Conservation (phyloP, 2,888 invertebrate species). For the Cerastis leucographa region DNA sequence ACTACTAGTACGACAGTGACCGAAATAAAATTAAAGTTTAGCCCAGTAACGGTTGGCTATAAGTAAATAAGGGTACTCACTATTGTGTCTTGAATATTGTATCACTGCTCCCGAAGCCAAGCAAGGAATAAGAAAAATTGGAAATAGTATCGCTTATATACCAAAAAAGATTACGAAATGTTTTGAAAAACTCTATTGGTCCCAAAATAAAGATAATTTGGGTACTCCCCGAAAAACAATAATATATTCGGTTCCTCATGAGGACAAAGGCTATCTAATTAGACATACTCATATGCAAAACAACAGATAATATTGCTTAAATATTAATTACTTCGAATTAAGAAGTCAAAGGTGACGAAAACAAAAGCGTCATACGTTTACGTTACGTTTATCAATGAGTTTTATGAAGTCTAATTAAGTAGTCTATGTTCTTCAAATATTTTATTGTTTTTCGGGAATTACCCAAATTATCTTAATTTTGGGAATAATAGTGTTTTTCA, state of each 20-base stretch:
- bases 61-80: too few species aligned
- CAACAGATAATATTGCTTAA: too few species aligned
- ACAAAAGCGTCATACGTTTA: too few species aligned
- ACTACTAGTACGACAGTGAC: not conserved
- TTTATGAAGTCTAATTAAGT: not conserved
- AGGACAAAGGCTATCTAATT: too few species aligned
- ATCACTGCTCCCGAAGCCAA: not conserved
- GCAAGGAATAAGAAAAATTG: not conserved
- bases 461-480: not conserved
- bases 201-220: not conserved
- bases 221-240: not conserved
- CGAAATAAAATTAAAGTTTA: not conserved
- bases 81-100: not conserved
- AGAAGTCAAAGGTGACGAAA: too few species aligned
- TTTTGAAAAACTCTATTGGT: not conserved
- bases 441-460: not conserved
- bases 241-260: not conserved
- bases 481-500: not conserved
- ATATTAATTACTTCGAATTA: not conserved
- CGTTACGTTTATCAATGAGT: too few species aligned
- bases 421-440: not conserved
- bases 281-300: too few species aligned
- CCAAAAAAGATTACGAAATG: not conserved
- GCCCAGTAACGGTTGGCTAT: too few species aligned
- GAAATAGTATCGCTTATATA: not conserved